Evolutionary conservation across 2,113 vertebrate genomes (phyloP).

Genomic region (Climacteris rufus): DNA sequence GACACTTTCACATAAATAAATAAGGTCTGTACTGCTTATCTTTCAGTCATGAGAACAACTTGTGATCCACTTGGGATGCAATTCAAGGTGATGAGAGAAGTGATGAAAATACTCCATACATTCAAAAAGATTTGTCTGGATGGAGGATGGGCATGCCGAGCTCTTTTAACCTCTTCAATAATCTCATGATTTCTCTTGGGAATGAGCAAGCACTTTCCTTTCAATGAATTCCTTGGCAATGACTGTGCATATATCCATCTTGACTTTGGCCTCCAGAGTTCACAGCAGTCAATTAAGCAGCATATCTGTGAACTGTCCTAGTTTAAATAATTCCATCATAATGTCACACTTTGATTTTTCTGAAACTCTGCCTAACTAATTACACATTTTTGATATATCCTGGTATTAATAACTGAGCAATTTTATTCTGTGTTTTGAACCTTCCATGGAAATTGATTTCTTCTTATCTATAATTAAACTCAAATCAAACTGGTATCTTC

Average conservation of each 20-base stretch:
- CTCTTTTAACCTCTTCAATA: constrained; percentile 27
- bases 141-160: not conserved
- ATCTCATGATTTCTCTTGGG: not conserved
- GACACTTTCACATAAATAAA: constrained; percentile 12
- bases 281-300: not conserved
- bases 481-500: not conserved
- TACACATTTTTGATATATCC: not conserved
- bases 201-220: not conserved
- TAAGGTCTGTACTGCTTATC: not conserved
- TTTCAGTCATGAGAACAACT: not conserved
- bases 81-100: constrained; percentile 32
- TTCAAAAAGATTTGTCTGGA: not conserved
- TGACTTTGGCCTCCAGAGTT: not conserved
- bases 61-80: constrained; percentile 20
- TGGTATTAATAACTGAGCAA: not conserved
- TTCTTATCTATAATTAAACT: not conserved
- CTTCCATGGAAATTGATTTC: not conserved
- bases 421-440: not conserved
- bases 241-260: not conserved
- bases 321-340: not conserved
- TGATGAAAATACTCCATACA: not conserved
- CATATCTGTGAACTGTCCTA: not conserved
- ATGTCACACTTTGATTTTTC: not conserved
- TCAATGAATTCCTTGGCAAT: constrained; percentile 18
- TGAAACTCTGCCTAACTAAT: not conserved